phyloP scores from a whole-genome alignment of 2,113 vertebrate genomes.

The Pelodiscus sinensis region DNA sequence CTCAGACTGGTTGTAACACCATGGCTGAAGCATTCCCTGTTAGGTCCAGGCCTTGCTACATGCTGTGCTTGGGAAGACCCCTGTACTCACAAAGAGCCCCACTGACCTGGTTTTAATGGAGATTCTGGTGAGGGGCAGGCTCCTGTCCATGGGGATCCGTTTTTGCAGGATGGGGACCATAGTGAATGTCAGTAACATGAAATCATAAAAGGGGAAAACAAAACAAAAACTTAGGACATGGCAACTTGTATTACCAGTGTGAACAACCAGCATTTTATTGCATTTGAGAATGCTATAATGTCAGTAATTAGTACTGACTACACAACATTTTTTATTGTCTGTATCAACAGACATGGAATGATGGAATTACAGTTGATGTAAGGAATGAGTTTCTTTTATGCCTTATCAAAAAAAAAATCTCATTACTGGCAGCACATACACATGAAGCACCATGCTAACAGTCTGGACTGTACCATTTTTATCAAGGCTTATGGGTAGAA shows the following conservation, averaged over 20 bases:
- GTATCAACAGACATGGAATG: conserved; percentile 94
- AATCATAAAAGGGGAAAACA: neutral
- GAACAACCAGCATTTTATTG: conserved; percentile 99
- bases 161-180: neutral
- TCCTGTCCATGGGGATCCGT: fast-evolving
- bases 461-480: conserved; percentile 81
- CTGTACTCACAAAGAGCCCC: neutral
- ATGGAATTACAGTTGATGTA: conserved; percentile 94
- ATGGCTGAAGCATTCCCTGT: neutral
- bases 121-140: neutral
- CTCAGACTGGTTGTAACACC: neutral
- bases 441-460: conserved; percentile 84
- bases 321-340: conserved; percentile 94
- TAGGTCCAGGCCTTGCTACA: fast-evolving
- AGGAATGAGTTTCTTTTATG: conserved; percentile 92
- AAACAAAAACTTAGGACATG: conserved; percentile 75
- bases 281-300: conserved; percentile 95
- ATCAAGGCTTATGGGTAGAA: conserved; percentile 76
- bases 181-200: neutral
- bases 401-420: conserved; percentile 80
- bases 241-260: conserved; percentile 83
- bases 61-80: fast-evolving
- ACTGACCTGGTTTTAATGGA: neutral
- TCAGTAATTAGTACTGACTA: conserved; percentile 93
- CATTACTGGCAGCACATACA: conserved; percentile 85